Conservation (phyloP, 2,888 invertebrate genomes). For the Cordilura impudica region DNA sequence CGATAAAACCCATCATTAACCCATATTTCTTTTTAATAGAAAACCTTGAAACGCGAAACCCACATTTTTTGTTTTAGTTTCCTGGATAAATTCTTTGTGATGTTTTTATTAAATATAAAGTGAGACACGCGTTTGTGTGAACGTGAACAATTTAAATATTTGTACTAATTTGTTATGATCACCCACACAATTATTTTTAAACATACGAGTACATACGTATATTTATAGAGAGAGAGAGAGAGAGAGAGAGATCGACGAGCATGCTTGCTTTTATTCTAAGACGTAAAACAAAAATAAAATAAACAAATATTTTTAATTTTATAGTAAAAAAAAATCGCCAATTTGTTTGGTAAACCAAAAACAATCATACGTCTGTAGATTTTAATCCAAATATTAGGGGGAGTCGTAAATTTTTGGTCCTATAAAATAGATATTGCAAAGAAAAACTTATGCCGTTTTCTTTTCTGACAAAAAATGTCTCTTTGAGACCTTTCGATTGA, state of each 20-base stretch:
- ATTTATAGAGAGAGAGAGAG: background rate
- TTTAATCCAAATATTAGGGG: background rate
- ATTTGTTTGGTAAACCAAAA: background rate
- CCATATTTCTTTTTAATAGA: too few relatives aligned
- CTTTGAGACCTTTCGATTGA: too few relatives aligned
- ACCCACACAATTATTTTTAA: background rate
- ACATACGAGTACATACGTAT: too few relatives aligned
- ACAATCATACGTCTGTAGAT: background rate
- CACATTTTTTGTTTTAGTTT: constrained; percentile 7
- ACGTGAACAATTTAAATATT: constrained; percentile 13
- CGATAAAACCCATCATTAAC: too few relatives aligned
- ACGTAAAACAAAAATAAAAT: background rate
- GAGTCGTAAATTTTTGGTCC: background rate
- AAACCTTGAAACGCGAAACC: constrained; percentile 19
- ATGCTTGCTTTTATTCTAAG: background rate
- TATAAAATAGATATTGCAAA: background rate
- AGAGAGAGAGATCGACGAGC: background rate
- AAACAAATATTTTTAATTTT: too few relatives aligned
- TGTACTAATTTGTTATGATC: constrained; percentile 9
- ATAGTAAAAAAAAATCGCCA: background rate
- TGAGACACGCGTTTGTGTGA: background rate
- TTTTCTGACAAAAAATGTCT: too few relatives aligned
- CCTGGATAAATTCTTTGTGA: background rate
- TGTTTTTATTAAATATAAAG: background rate
- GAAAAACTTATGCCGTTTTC: too few relatives aligned